A percentile compares a stretch with the other conserved stretches of the same genome.
These are phyloP conservation scores for Tholera decimalis DNA, from an alignment of 2,888 invertebrate genomes.

Conservation along the genomic window DNA sequence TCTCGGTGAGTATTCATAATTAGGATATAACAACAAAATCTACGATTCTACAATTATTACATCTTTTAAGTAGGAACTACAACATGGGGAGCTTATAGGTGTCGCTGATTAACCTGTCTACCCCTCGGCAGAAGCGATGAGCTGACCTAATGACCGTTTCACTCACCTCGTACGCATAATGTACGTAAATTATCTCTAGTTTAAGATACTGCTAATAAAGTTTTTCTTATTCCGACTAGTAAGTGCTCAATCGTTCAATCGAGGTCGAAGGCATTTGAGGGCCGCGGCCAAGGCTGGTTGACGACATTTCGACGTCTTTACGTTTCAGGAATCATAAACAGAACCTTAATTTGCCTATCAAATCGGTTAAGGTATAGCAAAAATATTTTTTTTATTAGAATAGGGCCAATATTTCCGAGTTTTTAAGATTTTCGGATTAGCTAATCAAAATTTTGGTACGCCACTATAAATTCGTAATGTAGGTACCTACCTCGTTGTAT, in stretches of 20 bases:
- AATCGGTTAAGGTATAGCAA: constrained; percentile 1
- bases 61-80: neutral
- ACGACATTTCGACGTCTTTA: constrained; percentile 64
- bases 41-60: too few species aligned
- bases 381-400: neutral
- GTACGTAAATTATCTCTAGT: constrained; percentile 22
- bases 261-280: constrained; percentile 62
- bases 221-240: constrained; percentile 49
- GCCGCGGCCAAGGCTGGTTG: constrained; percentile 68
- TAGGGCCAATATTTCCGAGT: neutral
- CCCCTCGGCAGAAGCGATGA: constrained; percentile 2
- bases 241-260: constrained; percentile 57
- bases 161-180: constrained; percentile 22
- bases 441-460: constrained; percentile 21
- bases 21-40: too few species aligned
- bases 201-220: constrained; percentile 34
- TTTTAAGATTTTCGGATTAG: neutral
- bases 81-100: neutral
- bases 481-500: neutral
- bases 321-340: constrained; percentile 62
- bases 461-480: constrained; percentile 4
- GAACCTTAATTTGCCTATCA: constrained; percentile 27
- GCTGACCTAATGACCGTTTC: constrained; percentile 18
- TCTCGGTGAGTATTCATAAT: too few species aligned
- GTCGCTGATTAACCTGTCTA: constrained; percentile 7